Conservation (phyloP, 2,113 vertebrate species). For the Oreotragus oreotragus region DNA sequence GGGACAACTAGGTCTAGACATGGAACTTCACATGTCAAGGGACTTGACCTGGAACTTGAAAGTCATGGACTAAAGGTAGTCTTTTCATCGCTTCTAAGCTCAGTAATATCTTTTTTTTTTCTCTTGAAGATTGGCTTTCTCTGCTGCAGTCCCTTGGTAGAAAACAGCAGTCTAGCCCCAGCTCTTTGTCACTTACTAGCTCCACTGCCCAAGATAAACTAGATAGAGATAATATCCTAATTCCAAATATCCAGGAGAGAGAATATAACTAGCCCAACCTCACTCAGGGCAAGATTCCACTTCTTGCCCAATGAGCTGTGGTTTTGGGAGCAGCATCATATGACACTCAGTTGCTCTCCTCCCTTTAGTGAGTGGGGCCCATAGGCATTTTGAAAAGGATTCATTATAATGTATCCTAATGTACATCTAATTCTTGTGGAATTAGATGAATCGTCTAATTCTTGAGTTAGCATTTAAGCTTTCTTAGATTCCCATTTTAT, state of each 20-base stretch:
- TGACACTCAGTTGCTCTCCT: background rate
- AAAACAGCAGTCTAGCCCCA: background rate
- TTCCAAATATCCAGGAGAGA: background rate
- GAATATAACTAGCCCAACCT: background rate
- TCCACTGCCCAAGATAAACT: background rate
- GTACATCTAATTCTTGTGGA: constrained; percentile 5
- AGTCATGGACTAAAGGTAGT: background rate
- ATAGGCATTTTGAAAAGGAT: background rate
- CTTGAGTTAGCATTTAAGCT: background rate
- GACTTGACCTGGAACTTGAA: background rate
- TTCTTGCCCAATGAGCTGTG: background rate
- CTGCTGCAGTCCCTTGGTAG: background rate
- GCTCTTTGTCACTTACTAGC: background rate
- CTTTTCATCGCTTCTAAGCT: background rate
- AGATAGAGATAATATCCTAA: background rate
- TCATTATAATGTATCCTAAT: background rate
- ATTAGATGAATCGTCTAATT: background rate
- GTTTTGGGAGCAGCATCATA: background rate
- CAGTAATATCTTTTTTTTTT: background rate
- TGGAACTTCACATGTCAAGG: background rate
- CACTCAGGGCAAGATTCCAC: background rate
- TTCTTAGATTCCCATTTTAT: background rate
- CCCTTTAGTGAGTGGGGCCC: background rate
- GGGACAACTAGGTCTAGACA: background rate
- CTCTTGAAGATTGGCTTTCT: background rate